Base-by-base conservation (phyloP, 2,797 vertebrate species). In the Mycteria americana region DNA sequence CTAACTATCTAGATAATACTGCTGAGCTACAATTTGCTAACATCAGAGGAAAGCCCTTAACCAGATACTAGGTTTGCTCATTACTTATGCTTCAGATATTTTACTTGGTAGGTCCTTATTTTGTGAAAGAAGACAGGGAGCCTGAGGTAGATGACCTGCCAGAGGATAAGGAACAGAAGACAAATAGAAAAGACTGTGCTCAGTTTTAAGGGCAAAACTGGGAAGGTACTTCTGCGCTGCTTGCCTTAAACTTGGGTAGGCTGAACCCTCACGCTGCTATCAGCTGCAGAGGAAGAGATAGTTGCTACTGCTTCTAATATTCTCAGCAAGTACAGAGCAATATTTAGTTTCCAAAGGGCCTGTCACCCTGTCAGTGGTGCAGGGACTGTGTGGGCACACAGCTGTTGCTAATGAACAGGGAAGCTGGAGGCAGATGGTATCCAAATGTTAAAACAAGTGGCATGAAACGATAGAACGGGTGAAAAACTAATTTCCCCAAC, bases 291-390 rank as follows among this genome's bases (percentile, higher is more conserved):
- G 27, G 60, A 91, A 65, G 51, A 75, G 62, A 57, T 2, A 48
- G 51, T 21, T 91, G 78, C 22, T 28, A 23, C 13, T 14, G 19
- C 56, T 91, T 63, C 67, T 31, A 88, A 88, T 64, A 46, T 59
- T 73, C 56, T 31, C 57, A 85, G 75, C 37, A 80, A 88, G 39
- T 50, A 64, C 3, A 85, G 46, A 68, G 33, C 10, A 67, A 19
- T 72, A 68, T 64, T 15, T 94, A 62, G 37, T 80, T 92, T 95
- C 67, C 41, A 46, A 95, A 88, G 79, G 95, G n/a, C 74, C 69
- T 67, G 50, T 64, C 60, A 57, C 67, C n/a, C 28, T 62, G 39
- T 39, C 85, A 70, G 53, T 45, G 2, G 39, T 31, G 46, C 50
- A 73, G 65, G 78, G 39, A 31, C 68, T 28, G 51, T 18, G 69